Evolutionary conservation across 2,113 vertebrate species (phyloP).

Genomic region (Carettochelys insculpta): DNA sequence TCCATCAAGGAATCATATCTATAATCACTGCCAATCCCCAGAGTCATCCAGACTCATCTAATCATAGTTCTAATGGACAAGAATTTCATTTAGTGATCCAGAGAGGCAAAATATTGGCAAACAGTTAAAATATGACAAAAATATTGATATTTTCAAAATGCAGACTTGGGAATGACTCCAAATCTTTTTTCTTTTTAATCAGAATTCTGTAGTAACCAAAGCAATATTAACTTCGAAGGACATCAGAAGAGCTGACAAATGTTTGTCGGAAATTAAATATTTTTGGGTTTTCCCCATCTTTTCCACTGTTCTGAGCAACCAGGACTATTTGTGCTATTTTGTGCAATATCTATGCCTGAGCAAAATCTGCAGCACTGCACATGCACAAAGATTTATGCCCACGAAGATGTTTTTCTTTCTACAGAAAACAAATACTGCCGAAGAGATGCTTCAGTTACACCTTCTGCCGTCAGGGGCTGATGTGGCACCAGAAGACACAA

Average conservation of each 20-base stretch:
- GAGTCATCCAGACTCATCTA: background rate
- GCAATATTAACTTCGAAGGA: background rate
- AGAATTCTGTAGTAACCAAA: background rate
- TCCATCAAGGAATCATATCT: background rate
- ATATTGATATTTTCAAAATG: background rate
- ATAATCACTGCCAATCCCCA: too few species aligned
- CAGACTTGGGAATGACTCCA: background rate
- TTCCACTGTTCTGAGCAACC: background rate
- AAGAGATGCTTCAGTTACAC: too few species aligned
- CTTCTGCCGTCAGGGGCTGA: too few species aligned
- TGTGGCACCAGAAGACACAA: too few species aligned
- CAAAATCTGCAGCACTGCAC: background rate
- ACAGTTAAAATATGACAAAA: background rate
- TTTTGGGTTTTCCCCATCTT: background rate
- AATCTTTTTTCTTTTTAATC: background rate
- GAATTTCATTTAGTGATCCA: background rate
- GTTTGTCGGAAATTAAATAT: background rate
- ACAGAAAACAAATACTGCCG: too few species aligned
- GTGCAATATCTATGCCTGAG: background rate
- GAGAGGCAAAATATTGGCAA: background rate
- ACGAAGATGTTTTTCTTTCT: too few species aligned
- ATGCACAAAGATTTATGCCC: too few species aligned
- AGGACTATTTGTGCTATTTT: background rate
- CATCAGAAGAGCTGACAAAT: background rate
- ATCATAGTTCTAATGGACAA: background rate